Conservation (phyloP, 2,797 vertebrate species). For the Catharus ustulatus region DNA sequence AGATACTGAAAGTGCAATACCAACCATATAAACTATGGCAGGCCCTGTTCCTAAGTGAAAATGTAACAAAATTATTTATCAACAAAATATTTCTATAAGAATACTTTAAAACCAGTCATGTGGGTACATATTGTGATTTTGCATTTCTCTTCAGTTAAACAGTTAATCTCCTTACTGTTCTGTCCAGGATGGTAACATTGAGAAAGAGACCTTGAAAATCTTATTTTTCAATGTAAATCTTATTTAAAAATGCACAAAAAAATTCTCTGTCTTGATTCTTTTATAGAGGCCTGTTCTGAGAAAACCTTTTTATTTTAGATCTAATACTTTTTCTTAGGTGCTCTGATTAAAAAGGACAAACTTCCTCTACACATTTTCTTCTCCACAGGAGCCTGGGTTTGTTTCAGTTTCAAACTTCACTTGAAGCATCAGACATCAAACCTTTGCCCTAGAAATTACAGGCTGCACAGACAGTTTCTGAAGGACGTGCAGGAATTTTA, state of each 20-base stretch:
- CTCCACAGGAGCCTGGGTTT: conserved; percentile 38
- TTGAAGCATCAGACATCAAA: conserved; percentile 42
- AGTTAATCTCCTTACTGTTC: not conserved
- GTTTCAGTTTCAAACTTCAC: conserved; percentile 46
- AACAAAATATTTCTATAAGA: not conserved
- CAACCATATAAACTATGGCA: not conserved
- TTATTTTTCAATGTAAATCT: not conserved
- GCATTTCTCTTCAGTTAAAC: not conserved
- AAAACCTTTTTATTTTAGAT: conserved; percentile 36
- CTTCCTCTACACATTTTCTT: conserved; percentile 51
- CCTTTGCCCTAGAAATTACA: conserved; percentile 54
- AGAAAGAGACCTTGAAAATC: not conserved
- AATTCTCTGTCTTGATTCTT: not conserved
- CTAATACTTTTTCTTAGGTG: conserved; percentile 17
- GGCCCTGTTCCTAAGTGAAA: not conserved
- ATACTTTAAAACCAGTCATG: not conserved
- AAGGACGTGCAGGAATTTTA: conserved; percentile 27
- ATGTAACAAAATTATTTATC: not conserved
- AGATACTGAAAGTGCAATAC: not conserved
- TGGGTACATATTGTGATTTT: not conserved
- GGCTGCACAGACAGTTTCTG: not conserved
- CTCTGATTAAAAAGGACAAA: conserved; percentile 55
- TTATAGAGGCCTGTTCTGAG: conserved; percentile 9
- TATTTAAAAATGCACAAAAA: not conserved
- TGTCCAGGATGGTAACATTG: not conserved